Percentiles rank a stretch among this genome's conserved stretches.
Evolutionary conservation across 2,797 vertebrate genomes (phyloP).

Genomic region (Prionace glauca): DNA sequence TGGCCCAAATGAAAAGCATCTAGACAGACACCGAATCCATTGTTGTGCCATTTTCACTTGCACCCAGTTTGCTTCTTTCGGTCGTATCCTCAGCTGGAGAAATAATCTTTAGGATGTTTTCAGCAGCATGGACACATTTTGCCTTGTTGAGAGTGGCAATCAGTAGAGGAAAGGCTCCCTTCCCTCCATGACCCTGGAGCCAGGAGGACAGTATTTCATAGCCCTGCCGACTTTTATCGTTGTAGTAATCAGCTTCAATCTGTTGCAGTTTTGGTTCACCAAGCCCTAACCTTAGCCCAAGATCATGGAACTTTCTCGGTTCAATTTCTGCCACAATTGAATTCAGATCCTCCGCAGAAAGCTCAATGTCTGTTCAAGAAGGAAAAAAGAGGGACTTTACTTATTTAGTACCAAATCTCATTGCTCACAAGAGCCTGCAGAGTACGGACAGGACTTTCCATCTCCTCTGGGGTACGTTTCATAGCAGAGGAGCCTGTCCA

Average conservation of each 20-base stretch:
- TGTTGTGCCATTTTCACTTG: neutral
- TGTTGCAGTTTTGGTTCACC: neutral
- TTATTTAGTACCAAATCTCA: neutral
- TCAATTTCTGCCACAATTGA: neutral
- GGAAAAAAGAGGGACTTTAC: neutral
- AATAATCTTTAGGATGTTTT: neutral
- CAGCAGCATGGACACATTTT: neutral
- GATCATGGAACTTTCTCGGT: neutral
- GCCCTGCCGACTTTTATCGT: neutral
- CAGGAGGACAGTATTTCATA: neutral
- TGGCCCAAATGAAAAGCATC: neutral
- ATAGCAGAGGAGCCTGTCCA: too few relatives aligned
- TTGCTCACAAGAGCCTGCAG: neutral
- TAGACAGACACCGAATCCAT: neutral
- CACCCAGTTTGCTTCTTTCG: too few relatives aligned
- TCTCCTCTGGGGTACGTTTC: too few relatives aligned
- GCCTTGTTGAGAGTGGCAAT: neutral
- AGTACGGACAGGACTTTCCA: neutral
- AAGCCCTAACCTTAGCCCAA: neutral
- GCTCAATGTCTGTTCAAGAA: constrained; percentile 2
- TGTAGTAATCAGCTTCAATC: neutral
- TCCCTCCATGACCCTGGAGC: neutral
- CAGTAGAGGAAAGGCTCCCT: neutral
- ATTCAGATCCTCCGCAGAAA: neutral
- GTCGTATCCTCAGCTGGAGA: too few relatives aligned